Base-by-base conservation (phyloP, 2,113 vertebrate species). In the Nannobrachium achirus region DNA sequence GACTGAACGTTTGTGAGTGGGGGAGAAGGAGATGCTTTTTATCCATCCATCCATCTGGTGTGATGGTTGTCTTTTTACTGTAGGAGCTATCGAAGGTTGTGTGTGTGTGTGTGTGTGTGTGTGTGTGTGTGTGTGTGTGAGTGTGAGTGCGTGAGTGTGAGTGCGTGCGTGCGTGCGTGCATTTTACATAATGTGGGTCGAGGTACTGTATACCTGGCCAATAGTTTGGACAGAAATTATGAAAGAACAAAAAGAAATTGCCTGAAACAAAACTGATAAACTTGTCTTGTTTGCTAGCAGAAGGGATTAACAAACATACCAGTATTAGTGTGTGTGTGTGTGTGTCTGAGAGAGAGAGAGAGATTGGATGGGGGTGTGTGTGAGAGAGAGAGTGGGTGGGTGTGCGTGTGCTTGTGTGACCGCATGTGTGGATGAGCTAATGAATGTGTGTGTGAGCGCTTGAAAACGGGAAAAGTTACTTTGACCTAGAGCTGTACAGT, bases 21-120 rank as follows among this genome's bases (percentile, higher is more conserved):
- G 8, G 2, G 56, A 14, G 56, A 13, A 33, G 25, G 14, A 16
- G 46, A 65, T 14, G 48, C 81, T 78, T 73, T 72, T 33, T 33
- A 25, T n/a, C n/a, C n/a, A 72, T 80, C 83, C 86, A 84, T 86
- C 78, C 75, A 75, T 79, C 79, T 80, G 59, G 60, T 82, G 84
- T 55, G 87, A 88, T 85, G 85, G 85, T 81, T 42, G 65, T 75
- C 66, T 83, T 85, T 88, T 79, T 84, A 86, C 82, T 69, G 74
- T 81, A 88, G 83, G 67, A 85, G 66, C 64, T 69, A 38, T 69
- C 80, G 72, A 85, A 73, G 60, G 69, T n/a, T 25, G 25, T 25
- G 15, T 20, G 39, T 44, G 15, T n/a, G 40, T 18, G 16, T 45
- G 20, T 16, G 65, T 1, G 39, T 56, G 64, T 25, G 63, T 58